Conservation (phyloP, 2,888 invertebrate genomes). For the Ectemnius continuus region DNA sequence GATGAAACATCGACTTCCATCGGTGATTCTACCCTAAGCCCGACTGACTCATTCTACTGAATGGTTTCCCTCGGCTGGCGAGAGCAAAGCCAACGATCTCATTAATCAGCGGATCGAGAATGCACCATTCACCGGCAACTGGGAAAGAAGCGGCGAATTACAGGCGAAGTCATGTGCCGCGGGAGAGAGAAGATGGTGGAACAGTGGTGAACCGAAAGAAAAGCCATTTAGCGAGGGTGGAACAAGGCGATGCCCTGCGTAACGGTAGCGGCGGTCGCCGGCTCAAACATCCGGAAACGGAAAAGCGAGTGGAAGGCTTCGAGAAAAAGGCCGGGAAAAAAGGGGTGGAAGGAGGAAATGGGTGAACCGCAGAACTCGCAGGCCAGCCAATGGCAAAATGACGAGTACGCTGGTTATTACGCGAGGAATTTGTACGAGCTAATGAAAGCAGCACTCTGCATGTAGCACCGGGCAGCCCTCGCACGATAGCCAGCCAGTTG, state of each 20-base stretch:
- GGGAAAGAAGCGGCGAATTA: background rate
- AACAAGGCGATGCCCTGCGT: constrained; percentile 23
- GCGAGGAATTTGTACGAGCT: constrained; percentile 29
- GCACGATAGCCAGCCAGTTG: background rate
- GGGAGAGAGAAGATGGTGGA: background rate
- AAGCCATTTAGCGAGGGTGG: constrained; percentile 35
- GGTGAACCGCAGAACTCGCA: background rate
- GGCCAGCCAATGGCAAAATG: constrained; percentile 9
- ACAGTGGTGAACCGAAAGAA: constrained; percentile 16
- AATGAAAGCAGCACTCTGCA: constrained; percentile 25
- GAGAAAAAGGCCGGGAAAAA: constrained; percentile 8
- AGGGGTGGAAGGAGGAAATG: background rate
- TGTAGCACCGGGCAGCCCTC: constrained; percentile 3
- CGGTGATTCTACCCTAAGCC: background rate
- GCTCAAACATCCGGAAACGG: constrained; percentile 35
- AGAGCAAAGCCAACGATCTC: background rate
- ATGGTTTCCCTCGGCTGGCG: background rate
- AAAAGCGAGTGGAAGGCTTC: constrained; percentile 31
- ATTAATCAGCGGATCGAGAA: constrained; percentile 1
- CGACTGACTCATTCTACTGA: background rate
- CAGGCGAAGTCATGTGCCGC: background rate
- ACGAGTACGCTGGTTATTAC: constrained; percentile 29
- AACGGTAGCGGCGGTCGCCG: constrained; percentile 33
- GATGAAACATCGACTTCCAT: too few species aligned
- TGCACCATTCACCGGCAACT: background rate